Evolutionary conservation across 2,113 vertebrate genomes (phyloP), one percentile per base, ranked within the genome.

Genomic region (Pelobates fuscus): DNA sequence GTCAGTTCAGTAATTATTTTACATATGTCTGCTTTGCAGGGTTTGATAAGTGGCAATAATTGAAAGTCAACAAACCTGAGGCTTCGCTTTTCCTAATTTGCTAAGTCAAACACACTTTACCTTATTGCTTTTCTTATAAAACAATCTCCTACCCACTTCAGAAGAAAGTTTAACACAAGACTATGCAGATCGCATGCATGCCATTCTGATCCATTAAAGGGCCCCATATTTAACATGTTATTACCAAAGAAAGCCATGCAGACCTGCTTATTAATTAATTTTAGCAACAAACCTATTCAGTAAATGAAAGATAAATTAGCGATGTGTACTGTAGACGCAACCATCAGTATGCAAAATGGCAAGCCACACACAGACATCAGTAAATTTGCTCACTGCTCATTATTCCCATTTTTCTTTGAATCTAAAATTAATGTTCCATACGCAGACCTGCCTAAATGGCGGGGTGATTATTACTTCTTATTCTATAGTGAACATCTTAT

Each of bases 71-170:
- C 37, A 65, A 25, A 65, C 21, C 37, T 25, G 30, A 65, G 37
- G 37, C 37, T 65, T 65, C 37, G 32, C 21, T 65, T 44, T 65
- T 65, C 5, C 63, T 65, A 65, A 44, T 65, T 44, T 65, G 32
- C 20, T 21, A 64, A 43, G 37, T 30, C 32, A 55, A 55, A 55
- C 52, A 55, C 52, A 64, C 30, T 64, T 32, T 62, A 64, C 30
- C n/a, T 43, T 64, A 64, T 64, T 64, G 62, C 62, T 64, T 64
- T 64, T 64, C 32, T 43, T 23, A 24, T 43, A 23, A 43, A 64
- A 1, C 52, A n/a, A 43, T 43, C 37, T 43, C 32, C 62, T 21
- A 21, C 5, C n/a, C 20, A 43, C 62, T 24, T 64, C 30, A 64
- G 8, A 3, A 55, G 52, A 23, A 20, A n/a, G 52, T 55, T 20